phyloP scores from a whole-genome alignment of 2,113 vertebrate species.

The Strix uralensis region DNA sequence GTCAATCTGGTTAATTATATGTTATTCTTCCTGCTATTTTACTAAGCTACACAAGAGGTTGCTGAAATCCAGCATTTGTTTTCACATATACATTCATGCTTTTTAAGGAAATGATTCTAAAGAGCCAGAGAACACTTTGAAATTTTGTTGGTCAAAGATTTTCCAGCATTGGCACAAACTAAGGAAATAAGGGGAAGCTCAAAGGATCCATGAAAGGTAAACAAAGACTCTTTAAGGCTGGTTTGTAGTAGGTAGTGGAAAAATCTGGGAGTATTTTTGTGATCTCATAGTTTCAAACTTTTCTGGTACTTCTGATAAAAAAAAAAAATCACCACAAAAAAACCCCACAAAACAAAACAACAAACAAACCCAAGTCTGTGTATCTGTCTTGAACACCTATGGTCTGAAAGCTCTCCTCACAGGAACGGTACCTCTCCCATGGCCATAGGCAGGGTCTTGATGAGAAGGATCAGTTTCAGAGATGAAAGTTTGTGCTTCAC shows the following conservation, averaged over 20 bases:
- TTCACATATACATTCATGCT: not conserved
- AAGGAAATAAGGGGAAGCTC: not conserved
- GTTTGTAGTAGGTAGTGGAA: not conserved
- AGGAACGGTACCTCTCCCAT: not conserved
- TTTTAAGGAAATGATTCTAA: not conserved
- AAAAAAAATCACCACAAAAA: not conserved
- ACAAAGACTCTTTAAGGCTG: not conserved
- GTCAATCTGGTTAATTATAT: not conserved
- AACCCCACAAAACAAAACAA: not conserved
- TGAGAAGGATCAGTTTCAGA: not conserved
- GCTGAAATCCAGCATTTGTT: conserved; percentile 60
- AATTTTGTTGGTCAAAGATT: not conserved
- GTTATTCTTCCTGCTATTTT: conserved; percentile 56
- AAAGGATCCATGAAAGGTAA: not conserved
- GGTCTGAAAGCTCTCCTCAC: not conserved
- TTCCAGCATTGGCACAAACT: not conserved
- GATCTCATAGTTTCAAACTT: not conserved
- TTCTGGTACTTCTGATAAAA: not conserved
- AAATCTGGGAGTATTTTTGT: not conserved
- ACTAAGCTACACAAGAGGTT: conserved; percentile 60
- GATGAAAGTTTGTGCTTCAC: not conserved
- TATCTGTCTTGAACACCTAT: not conserved
- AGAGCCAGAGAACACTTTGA: not conserved
- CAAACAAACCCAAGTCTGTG: not conserved
- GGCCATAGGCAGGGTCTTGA: not conserved